Base-by-base conservation (phyloP, 92 coral and sea anemone genomes). In the Epizoanthus scotinus region DNA sequence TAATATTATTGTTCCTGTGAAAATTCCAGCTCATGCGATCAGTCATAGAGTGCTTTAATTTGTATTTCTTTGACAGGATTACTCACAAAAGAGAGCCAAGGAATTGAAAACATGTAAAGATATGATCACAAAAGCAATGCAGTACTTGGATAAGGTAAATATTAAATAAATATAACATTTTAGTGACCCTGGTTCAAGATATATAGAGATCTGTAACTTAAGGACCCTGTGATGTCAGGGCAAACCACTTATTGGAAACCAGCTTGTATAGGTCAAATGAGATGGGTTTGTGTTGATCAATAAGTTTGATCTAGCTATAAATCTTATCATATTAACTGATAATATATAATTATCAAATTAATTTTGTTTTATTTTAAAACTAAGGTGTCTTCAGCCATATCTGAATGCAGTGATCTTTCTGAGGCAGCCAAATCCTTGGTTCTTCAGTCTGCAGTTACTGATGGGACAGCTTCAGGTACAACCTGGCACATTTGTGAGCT, bases 81-180 rank as follows among this genome's bases (percentile, higher is more conserved):
- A 71, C 36, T 82, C 82, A 50, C 68, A 38, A 20, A 83, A 78
- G 50, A 83, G 87, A 69, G 52, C 85, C 7, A 73, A 42, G 3
- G 90, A 87, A 61, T 70, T 87, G 21, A 70, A 38, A 53, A 87
- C 77, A 60, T 87, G 87, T 53, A 77, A 68, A 44, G 50, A 70
- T 20, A 77, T 26, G 77, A 40, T 87, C 21, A 82, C 77, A 44
- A 87, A 82, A 70, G 90, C 90, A 42, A 56, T 83, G 73, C 60
- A 58, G 59, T 87, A 87, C 54, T 68, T 87, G 49, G 63, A 68
- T 17, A 87, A 87, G 87, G 90, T 86, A 44, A 20, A 3, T 34
- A 34, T 34, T 34, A 5, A 34, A 2, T 34, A 34, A 34, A 34
- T 34, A 34, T 34, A 34, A 34, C 40, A n/a, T n/a, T n/a, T n/a